A percentile compares a stretch with the other conserved stretches of the same genome.
Evolutionary conservation across 1,140 invertebrate genomes (phyloP).

Genomic region (Eumaeus atala): DNA sequence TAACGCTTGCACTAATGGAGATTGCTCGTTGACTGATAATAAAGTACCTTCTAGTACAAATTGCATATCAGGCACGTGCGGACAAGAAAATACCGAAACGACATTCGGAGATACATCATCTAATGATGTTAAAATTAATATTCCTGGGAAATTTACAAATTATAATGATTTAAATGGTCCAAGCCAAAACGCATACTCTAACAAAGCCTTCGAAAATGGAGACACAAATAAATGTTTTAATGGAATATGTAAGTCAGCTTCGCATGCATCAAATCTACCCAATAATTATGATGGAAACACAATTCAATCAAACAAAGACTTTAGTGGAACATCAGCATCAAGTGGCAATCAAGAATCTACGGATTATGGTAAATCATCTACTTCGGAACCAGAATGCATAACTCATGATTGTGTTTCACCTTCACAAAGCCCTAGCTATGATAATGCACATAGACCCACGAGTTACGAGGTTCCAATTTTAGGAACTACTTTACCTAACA

Average conservation of each 20-base stretch:
- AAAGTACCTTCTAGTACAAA: not conserved
- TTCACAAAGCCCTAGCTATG: constrained; percentile 17
- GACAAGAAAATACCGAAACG: constrained; percentile 6
- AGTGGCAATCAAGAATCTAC: not conserved
- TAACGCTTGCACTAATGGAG: not conserved
- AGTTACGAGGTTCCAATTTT: constrained; percentile 50
- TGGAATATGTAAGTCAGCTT: constrained; percentile 28
- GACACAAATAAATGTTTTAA: constrained; percentile 23
- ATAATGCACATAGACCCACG: constrained; percentile 26
- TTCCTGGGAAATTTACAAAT: constrained; percentile 16
- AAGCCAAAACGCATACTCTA: constrained; percentile 5
- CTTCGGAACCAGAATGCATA: constrained; percentile 30
- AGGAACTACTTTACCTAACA: constrained; percentile 12
- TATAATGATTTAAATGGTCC: not conserved
- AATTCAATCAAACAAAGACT: not conserved
- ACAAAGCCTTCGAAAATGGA: not conserved
- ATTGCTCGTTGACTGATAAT: not conserved
- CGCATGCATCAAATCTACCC: not conserved
- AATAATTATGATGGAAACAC: constrained; percentile 3
- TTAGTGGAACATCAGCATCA: not conserved
- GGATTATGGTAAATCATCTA: constrained; percentile 20
- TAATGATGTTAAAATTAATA: constrained; percentile 33
- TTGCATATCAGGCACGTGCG: constrained; percentile 23
- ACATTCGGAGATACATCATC: not conserved
- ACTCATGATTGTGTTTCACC: constrained; percentile 30